phyloP scores from a whole-genome alignment of 2,888 invertebrate species.

The Graphium colonna region DNA sequence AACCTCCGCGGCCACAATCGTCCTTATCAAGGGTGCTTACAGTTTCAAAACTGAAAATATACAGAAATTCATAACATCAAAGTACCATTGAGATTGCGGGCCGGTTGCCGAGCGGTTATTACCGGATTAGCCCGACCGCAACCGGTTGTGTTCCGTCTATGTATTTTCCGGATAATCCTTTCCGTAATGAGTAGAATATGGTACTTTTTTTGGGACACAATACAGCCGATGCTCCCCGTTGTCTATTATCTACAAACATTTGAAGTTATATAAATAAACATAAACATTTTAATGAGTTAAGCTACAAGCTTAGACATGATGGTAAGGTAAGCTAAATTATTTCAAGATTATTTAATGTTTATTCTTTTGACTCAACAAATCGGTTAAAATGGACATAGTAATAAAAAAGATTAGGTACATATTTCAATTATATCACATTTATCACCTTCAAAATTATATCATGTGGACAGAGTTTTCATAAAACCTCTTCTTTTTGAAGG shows the following conservation, averaged over 20 bases:
- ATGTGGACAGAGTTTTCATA: conserved; percentile 1
- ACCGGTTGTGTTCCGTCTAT: conserved; percentile 30
- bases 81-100: conserved; percentile 39
- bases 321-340: no score
- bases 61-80: conserved; percentile 38
- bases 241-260: background rate
- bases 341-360: no score
- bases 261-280: background rate
- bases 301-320: no score
- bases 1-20: conserved; percentile 16
- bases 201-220: conserved; percentile 8
- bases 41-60: conserved; percentile 40
- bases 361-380: no score
- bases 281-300: no score
- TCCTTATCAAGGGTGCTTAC: conserved; percentile 32
- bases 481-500: conserved; percentile 5
- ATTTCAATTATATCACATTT: no score
- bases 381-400: no score
- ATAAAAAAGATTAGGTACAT: no score
- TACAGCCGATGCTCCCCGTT: background rate
- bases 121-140: conserved; percentile 46
- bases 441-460: no score
- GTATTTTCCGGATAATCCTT: conserved; percentile 21
- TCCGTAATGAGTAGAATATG: conserved; percentile 13
- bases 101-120: conserved; percentile 42